Base-by-base conservation (phyloP, 2,888 invertebrate genomes). In the Harmothoe impar region DNA sequence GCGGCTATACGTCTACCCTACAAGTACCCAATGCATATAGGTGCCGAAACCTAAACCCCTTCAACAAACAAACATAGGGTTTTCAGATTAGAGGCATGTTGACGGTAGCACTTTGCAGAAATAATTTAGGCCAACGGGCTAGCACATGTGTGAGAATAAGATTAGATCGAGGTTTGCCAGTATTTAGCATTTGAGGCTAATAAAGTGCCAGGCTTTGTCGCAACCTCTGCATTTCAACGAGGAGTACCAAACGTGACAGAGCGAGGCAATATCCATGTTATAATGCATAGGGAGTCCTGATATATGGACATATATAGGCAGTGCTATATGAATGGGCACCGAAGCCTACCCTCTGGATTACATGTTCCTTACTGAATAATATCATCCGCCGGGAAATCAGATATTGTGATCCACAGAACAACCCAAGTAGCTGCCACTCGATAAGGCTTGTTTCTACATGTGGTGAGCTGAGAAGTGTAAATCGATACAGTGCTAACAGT, bases 21-120 rank as follows among this genome's bases (percentile, higher is more conserved):
- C 62, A 20, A 20, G 62, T n/a, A 62, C n/a, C 3, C 62, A 12
- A 3, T 62, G 10, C 43, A 12, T 62, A 20, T 3, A 72, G 29
- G 72, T 72, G 72, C 31, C n/a, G 72, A 72, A 29, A 72, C 29
- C 72, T 25, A 72, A 29, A 72, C 29, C 72, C 72, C 31, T 72
- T 72, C 72, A 72, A 15, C 72, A 72, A 72, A 72, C 72, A 72
- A n/a, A n/a, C 31, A 15, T 25, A 25, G 29, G 12, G n/a, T 25
- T 23, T 72, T 15, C 31, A 23, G 72, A 25, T 72, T 72, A 72
- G 17, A n/a, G 25, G 43, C 3, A 0, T 72, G 72, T 72, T 72
- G 72, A 72, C 72, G 31, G 72, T 29, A 29, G 29, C 31, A 15
- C 72, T 72, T 72, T 72, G 72, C 72, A 25, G 29, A 72, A 72